Conservation (phyloP, 2,113 vertebrate species). For the Calonectris borealis region DNA sequence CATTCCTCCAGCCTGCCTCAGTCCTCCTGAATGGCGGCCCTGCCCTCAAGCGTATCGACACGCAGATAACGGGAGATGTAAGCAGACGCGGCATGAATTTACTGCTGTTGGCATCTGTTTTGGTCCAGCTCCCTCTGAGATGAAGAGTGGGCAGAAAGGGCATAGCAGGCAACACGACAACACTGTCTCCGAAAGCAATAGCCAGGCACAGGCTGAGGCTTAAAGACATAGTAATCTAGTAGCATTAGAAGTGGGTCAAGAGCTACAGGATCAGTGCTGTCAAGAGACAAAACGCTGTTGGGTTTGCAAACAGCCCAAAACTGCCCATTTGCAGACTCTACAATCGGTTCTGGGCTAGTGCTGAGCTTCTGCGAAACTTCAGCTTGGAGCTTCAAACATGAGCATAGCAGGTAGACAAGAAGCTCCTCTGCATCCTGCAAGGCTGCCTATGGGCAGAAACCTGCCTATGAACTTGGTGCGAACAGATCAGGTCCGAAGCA, state of each 20-base stretch:
- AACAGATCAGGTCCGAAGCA: neutral
- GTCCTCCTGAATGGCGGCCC: neutral
- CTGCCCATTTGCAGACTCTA: neutral
- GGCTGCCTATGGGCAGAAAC: neutral
- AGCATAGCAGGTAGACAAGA: neutral
- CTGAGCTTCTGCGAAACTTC: neutral
- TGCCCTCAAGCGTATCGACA: neutral
- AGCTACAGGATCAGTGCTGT: neutral
- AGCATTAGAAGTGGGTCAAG: neutral
- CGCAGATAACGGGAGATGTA: neutral
- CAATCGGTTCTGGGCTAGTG: fast-evolving
- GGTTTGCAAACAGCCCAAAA: neutral
- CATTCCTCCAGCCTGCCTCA: neutral
- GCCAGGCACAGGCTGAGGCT: neutral
- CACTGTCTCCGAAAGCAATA: neutral
- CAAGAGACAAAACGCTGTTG: fast-evolving
- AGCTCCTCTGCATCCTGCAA: neutral
- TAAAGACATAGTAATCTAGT: neutral
- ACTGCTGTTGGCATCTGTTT: neutral
- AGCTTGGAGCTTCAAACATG: neutral
- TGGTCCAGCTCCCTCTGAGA: neutral
- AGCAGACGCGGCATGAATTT: neutral
- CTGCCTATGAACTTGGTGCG: fast-evolving
- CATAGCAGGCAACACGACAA: neutral
- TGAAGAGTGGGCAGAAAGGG: neutral